Base-by-base conservation (phyloP, 2,888 invertebrate genomes). In the Drosophila ezoana region DNA sequence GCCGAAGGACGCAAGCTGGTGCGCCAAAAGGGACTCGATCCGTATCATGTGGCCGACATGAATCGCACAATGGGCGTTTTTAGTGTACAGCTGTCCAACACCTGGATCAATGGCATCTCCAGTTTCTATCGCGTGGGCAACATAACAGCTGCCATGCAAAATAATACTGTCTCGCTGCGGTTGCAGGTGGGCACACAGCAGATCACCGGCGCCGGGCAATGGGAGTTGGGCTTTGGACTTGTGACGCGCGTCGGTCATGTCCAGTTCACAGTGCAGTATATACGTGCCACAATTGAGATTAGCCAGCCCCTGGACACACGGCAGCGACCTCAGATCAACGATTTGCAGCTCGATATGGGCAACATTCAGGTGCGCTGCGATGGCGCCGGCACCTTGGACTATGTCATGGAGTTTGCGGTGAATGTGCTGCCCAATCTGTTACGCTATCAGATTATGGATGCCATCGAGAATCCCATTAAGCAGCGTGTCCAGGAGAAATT, bases 351-450 rank as follows among this genome's bases (percentile, higher is more conserved):
- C 54, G 96, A 96, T 90, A 91, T 97, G 72, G 97, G 97, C 3
- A 97, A 97, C 89, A 96, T 97, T 77, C 97, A 97, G 91, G 94
- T 97, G 16, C 93, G 97, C 20, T 95, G 96, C 81, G 95, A 97
- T 80, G 98, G 98, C 0, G 95, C 97, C 0, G 97, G 98, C n/a
- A 96, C 97, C 0, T 74, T 96, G 14, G 98, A 98, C 92, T 97
- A 97, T 88, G 89, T 95, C 0, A 93, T 97, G 67, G 98, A 98
- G 92, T 95, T 96, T 63, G 94, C 93, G 4, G 94, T 97, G 0
- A 98, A 98, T 90, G 93, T 97, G 48, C 88, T 97, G 53, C 97
- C 97, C 0, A 98, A 98, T 93, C 92, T 97, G 47, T 92, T 98
- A 68, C 94, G 98, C 58, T 96, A 97, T 90, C 97, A 97, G 92